These are phyloP conservation scores for Andrena marginata DNA, from an alignment of 2,888 invertebrate genomes.

Conservation along the genomic window DNA sequence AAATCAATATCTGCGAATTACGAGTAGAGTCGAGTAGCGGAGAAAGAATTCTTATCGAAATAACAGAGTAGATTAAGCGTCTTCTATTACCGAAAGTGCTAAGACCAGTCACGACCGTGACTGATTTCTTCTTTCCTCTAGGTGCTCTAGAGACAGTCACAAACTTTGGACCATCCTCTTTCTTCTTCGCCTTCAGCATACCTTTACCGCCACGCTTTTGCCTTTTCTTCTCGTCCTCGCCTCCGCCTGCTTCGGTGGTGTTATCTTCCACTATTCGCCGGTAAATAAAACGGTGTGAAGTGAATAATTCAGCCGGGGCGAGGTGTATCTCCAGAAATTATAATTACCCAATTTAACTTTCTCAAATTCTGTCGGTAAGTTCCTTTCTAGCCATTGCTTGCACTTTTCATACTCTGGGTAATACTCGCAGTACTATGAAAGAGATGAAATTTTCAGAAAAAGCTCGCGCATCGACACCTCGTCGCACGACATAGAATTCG, in stretches of 20 bases:
- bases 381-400: constrained; percentile 97
- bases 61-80: not conserved
- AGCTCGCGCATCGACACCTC: not conserved
- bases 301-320: not conserved
- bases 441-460: constrained; percentile 76
- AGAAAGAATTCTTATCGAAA: too few relatives aligned
- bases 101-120: constrained; percentile 98
- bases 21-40: constrained; percentile 17
- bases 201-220: constrained; percentile 99
- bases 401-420: constrained; percentile 99
- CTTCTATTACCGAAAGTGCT: constrained; percentile 93
- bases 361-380: constrained; percentile 97
- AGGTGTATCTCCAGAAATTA: not conserved
- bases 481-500: constrained; percentile 18
- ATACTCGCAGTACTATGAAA: constrained; percentile 96
- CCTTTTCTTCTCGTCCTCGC: constrained; percentile 96
- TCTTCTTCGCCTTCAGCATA: constrained; percentile 97
- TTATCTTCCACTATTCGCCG: constrained; percentile 83
- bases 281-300: not conserved
- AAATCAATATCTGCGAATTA: constrained; percentile 94
- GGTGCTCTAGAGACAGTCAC: constrained; percentile 95
- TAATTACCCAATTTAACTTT: constrained; percentile 91
- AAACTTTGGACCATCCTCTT: constrained; percentile 94
- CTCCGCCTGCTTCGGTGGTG: constrained; percentile 89
- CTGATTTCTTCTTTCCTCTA: constrained; percentile 99